Evolutionary conservation across 2,888 invertebrate genomes (phyloP).

Genomic region (Brenthis hecate): DNA sequence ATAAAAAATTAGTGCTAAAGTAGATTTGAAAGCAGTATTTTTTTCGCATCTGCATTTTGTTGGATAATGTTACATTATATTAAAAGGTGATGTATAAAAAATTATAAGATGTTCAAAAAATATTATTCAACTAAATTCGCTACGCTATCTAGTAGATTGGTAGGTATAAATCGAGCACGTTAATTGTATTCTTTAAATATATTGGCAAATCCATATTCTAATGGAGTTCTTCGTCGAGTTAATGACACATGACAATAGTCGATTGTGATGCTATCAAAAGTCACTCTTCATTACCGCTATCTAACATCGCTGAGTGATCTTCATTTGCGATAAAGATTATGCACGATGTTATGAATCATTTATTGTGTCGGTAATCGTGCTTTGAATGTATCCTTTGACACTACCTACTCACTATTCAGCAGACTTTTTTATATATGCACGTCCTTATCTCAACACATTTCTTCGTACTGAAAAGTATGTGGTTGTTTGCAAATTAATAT

Average conservation of each 20-base stretch:
- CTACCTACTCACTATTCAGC: conserved; percentile 15
- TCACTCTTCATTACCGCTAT: conserved; percentile 49
- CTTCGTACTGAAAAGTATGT: not conserved
- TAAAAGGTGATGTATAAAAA: no score
- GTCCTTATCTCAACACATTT: not conserved
- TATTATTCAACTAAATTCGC: no score
- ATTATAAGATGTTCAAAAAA: no score
- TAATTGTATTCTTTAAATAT: not conserved
- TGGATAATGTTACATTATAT: no score
- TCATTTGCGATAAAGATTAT: conserved; percentile 50
- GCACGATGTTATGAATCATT: conserved; percentile 51
- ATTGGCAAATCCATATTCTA: conserved; percentile 25
- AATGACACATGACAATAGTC: conserved; percentile 54
- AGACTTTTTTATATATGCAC: conserved; percentile 6
- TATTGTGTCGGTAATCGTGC: conserved; percentile 56
- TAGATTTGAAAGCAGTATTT: no score
- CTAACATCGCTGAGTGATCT: conserved; percentile 50
- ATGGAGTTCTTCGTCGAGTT: conserved; percentile 33
- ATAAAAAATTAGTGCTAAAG: no score
- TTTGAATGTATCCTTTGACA: conserved; percentile 53
- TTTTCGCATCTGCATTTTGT: no score
- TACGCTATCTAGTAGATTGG: not conserved
- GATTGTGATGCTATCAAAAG: conserved; percentile 50
- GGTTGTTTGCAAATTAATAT: no score
- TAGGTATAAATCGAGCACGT: not conserved